Evolutionary conservation across 2,797 vertebrate species (phyloP).

Genomic region (Smutsia temminckii): DNA sequence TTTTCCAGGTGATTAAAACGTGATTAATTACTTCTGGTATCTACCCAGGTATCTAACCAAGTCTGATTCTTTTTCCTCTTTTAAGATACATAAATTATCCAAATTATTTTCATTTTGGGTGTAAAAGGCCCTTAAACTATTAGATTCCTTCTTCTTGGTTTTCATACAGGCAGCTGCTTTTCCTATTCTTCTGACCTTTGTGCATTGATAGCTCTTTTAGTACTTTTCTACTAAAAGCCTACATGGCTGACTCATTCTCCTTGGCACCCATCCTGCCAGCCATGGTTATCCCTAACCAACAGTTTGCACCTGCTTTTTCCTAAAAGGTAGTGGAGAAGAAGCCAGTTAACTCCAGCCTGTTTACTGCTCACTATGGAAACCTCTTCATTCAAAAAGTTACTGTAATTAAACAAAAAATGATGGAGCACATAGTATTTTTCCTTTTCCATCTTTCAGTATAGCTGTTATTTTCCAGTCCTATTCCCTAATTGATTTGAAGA

Average conservation of each 20-base stretch:
- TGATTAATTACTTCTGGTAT: slow-evolving; percentile 46
- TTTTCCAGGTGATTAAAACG: slow-evolving; percentile 53
- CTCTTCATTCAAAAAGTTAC: slow-evolving; percentile 40
- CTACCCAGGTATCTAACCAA: slow-evolving; percentile 23
- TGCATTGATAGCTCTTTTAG: background rate
- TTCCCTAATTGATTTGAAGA: slow-evolving; percentile 49
- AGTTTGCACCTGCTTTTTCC: background rate
- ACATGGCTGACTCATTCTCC: background rate
- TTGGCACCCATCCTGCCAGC: background rate
- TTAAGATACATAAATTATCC: background rate
- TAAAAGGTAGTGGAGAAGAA: slow-evolving; percentile 20
- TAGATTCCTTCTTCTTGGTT: background rate
- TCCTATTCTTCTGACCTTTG: background rate
- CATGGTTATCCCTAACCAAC: background rate
- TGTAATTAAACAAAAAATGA: slow-evolving; percentile 50
- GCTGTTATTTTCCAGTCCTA: slow-evolving; percentile 44
- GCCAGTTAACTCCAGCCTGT: background rate
- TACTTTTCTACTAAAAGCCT: background rate
- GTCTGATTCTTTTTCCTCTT: background rate
- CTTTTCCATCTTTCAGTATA: background rate
- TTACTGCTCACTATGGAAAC: background rate
- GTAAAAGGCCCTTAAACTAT: background rate
- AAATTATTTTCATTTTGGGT: background rate
- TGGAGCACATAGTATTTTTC: background rate
- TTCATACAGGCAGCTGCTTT: background rate